phyloP scores from a whole-genome alignment of 2,113 vertebrate species.

The Mionectes macconnelli region DNA sequence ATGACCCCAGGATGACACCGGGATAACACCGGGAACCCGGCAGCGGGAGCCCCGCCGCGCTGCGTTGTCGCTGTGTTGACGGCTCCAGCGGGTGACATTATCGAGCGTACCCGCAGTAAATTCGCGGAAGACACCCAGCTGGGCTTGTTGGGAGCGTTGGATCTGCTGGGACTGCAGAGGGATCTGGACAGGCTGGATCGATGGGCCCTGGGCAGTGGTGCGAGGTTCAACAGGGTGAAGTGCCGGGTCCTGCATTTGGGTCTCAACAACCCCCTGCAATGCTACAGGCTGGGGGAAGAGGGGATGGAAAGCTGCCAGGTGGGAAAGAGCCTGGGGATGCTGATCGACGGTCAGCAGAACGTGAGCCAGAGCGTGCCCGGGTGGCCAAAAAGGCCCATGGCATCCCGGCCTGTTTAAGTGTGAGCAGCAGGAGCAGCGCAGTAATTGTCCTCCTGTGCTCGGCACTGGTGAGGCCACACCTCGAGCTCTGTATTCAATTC shows the following conservation, averaged over 20 bases:
- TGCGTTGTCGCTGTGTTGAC: neutral
- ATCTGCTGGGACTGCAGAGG: neutral
- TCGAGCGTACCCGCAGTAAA: neutral
- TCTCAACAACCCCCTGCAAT: neutral
- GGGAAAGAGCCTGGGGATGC: neutral
- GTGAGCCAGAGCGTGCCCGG: neutral
- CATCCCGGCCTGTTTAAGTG: neutral
- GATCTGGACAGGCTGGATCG: neutral
- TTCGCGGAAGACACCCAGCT: neutral
- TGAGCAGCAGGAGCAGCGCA: neutral
- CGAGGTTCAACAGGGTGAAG: neutral
- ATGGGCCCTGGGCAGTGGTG: neutral
- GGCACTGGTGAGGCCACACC: neutral
- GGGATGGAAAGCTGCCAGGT: neutral
- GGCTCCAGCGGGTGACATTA: neutral
- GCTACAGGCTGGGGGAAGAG: neutral
- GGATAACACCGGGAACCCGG: rapidly evolving
- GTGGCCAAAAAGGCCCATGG: neutral
- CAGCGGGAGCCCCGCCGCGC: neutral
- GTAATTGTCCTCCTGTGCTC: rapidly evolving
- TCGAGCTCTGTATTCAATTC: neutral
- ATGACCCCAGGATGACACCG: rapidly evolving
- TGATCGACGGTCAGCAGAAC: too few relatives aligned
- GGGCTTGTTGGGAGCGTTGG: neutral
- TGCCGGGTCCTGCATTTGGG: neutral